A percentile compares a stretch with the other conserved stretches of the same genome.
These are phyloP conservation scores for Gisinianus flammeolus DNA, from an alignment of 2,888 invertebrate species.

Conservation along the genomic window DNA sequence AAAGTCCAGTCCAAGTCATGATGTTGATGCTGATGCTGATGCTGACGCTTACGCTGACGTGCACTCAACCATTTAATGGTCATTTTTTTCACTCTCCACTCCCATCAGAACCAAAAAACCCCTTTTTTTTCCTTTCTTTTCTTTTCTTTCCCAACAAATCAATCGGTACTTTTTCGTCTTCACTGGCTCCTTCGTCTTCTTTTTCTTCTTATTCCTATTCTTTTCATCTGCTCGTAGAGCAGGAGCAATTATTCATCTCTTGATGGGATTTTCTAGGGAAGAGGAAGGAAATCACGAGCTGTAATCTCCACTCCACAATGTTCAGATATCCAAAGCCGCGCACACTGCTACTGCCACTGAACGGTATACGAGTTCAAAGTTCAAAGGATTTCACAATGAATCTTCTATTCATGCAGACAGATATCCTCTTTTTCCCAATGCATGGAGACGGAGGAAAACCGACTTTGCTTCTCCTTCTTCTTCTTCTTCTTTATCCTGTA, in stretches of 20 bases:
- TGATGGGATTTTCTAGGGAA: not conserved
- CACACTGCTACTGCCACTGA: no score
- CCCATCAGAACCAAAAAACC: not conserved
- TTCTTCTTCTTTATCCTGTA: no score
- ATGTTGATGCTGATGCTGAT: not conserved
- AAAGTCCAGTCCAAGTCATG: slow-evolving; percentile 24
- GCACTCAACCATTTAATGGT: slow-evolving; percentile 23
- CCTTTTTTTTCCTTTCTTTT: not conserved
- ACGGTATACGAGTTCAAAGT: no score
- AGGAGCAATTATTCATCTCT: not conserved
- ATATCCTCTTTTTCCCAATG: no score
- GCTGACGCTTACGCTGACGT: no score
- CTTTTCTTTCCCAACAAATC: not conserved
- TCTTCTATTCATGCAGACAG: no score
- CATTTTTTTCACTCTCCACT: slow-evolving; percentile 21
- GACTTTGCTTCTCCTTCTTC: no score
- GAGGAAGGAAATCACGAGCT: not conserved
- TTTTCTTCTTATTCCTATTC: not conserved
- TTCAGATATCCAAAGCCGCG: no score
- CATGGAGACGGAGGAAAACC: no score
- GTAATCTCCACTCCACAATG: no score
- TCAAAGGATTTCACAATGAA: no score
- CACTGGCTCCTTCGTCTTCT: not conserved
- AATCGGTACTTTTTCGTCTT: not conserved
- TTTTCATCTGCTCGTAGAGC: not conserved